A percentile compares a stretch with the other conserved stretches of the same genome.
Evolutionary conservation across 2,113 vertebrate genomes (phyloP).

Genomic region (Chloropsis hardwickii): DNA sequence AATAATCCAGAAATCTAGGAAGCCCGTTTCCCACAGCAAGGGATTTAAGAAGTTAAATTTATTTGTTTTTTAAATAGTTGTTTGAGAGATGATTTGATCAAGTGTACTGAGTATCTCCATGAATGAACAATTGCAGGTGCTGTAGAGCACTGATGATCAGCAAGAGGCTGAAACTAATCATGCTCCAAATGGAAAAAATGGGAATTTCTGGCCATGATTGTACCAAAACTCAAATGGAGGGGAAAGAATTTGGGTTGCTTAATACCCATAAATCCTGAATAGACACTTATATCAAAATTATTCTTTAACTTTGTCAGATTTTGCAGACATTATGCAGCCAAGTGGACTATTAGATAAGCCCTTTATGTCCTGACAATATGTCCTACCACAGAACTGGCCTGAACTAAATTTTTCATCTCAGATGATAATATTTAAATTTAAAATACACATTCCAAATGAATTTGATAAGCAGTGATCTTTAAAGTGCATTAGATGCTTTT

Average conservation of each 20-base stretch:
- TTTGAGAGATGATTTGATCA: neutral
- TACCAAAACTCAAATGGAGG: neutral
- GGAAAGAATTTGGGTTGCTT: neutral
- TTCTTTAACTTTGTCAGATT: neutral
- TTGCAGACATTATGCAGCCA: neutral
- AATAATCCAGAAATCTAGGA: neutral
- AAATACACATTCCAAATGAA: neutral
- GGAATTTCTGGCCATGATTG: neutral
- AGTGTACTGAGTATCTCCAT: neutral
- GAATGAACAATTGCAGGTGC: neutral
- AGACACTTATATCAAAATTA: neutral
- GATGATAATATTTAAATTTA: neutral
- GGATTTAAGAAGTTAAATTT: neutral
- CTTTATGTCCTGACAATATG: neutral
- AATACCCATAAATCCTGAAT: neutral
- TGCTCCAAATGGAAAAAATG: neutral
- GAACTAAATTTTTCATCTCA: neutral
- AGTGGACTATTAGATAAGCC: neutral
- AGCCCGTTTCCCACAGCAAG: neutral
- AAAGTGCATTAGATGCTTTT: neutral
- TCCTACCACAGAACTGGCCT: neutral
- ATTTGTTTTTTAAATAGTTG: neutral
- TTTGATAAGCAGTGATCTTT: neutral
- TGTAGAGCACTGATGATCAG: neutral
- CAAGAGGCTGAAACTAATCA: neutral